Evolutionary conservation across 2,888 invertebrate genomes (phyloP).

Genomic region (Agapostemon virescens): DNA sequence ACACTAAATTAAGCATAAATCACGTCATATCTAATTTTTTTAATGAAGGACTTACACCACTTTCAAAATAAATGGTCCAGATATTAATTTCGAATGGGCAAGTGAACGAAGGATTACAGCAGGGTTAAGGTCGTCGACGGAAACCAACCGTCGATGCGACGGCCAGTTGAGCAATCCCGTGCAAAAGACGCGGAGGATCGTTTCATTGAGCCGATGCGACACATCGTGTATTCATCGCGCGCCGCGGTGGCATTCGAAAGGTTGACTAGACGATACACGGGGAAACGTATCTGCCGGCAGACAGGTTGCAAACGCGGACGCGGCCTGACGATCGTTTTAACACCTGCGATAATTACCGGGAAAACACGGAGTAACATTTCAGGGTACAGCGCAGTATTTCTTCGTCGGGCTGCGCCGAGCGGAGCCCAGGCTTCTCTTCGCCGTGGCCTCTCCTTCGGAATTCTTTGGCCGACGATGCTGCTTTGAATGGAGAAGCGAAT

Average conservation of each 20-base stretch:
- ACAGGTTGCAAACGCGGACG: slow-evolving; percentile 31
- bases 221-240: slow-evolving; percentile 29
- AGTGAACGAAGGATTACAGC: background rate
- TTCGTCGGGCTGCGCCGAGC: background rate
- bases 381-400: slow-evolving; percentile 41
- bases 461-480: slow-evolving; percentile 15
- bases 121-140: background rate
- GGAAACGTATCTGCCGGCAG: slow-evolving; percentile 42
- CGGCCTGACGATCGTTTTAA: slow-evolving; percentile 52
- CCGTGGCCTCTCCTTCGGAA: slow-evolving; percentile 27
- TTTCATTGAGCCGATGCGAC: slow-evolving; percentile 44
- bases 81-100: background rate
- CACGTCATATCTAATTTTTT: too few relatives aligned
- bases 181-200: slow-evolving; percentile 24
- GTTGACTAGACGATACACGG: slow-evolving; percentile 40
- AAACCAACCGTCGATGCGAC: background rate
- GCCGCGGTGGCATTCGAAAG: slow-evolving; percentile 45
- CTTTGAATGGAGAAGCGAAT: slow-evolving; percentile 3
- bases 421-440: background rate
- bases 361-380: slow-evolving; percentile 48
- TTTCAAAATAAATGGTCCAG: too few relatives aligned
- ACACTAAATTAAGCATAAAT: too few relatives aligned
- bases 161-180: slow-evolving; percentile 43
- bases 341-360: slow-evolving; percentile 56
- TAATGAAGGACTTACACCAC: too few relatives aligned